phyloP scores from a whole-genome alignment of 2,888 invertebrate species.

The Leptopilina myrica region DNA sequence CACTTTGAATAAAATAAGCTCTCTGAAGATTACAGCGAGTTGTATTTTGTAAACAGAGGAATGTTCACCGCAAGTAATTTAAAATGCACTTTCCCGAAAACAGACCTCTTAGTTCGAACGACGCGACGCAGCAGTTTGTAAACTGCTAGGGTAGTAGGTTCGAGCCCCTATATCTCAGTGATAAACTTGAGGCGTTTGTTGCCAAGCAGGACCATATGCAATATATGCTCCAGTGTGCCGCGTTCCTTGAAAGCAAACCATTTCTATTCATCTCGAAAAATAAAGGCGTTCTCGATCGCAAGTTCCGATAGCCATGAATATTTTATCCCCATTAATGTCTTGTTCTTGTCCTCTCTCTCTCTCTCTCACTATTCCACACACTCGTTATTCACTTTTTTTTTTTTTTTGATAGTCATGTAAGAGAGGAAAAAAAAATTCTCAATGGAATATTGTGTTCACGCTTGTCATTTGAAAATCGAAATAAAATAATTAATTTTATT shows the following conservation, averaged over 20 bases:
- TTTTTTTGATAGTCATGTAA: not conserved
- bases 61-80: conserved; percentile 33
- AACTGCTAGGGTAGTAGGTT: conserved; percentile 40
- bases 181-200: conserved; percentile 38
- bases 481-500: not conserved
- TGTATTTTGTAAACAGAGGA: conserved; percentile 19
- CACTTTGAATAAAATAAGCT: conserved; percentile 12
- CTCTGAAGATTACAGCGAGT: conserved; percentile 14
- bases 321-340: conserved; percentile 69
- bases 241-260: conserved; percentile 53
- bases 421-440: not conserved
- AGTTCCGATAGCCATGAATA: conserved; percentile 72
- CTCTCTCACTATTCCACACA: conserved; percentile 22
- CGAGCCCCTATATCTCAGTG: conserved; percentile 37
- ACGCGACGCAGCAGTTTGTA: conserved; percentile 40
- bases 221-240: conserved; percentile 11
- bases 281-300: conserved; percentile 69
- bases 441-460: not conserved
- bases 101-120: conserved; percentile 39
- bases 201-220: conserved; percentile 34
- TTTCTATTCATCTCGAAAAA: conserved; percentile 72
- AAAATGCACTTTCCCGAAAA: conserved; percentile 39
- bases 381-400: conserved; percentile 33
- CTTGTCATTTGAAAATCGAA: conserved; percentile 7
- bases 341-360: conserved; percentile 39